Conservation (phyloP, 2,113 vertebrate species). For the Galeopterus variegatus region DNA sequence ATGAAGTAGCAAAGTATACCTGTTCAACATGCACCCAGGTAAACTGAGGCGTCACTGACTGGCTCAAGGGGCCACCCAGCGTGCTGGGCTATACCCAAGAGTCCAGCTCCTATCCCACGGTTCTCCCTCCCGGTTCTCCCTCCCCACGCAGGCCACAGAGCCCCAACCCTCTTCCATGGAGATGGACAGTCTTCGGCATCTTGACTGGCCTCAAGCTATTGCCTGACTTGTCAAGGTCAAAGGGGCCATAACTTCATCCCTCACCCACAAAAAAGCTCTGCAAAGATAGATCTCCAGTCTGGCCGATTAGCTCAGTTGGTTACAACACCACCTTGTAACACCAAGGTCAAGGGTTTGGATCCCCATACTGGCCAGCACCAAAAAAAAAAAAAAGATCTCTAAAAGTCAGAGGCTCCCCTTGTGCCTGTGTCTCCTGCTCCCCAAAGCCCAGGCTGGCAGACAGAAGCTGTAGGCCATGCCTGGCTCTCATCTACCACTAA, state of each 20-base stretch:
- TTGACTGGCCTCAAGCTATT: background rate
- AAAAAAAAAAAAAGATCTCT: too few species aligned
- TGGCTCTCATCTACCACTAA: background rate
- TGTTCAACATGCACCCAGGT: slow-evolving; percentile 64
- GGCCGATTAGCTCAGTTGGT: too few species aligned
- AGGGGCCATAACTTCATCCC: background rate
- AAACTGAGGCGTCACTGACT: slow-evolving; percentile 80
- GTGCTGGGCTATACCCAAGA: slow-evolving; percentile 30
- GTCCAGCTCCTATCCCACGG: background rate
- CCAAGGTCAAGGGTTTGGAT: too few species aligned
- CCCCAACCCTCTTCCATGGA: background rate
- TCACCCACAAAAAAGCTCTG: background rate
- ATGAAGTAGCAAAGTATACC: slow-evolving; percentile 72
- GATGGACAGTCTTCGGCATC: background rate
- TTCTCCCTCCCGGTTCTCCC: background rate
- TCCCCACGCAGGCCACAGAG: background rate
- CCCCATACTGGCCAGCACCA: too few species aligned
- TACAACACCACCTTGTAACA: too few species aligned
- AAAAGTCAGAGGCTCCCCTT: background rate
- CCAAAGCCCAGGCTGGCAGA: background rate
- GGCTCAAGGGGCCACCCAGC: slow-evolving; percentile 76
- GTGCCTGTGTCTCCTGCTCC: background rate
- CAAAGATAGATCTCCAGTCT: background rate
- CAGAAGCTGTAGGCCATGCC: background rate
- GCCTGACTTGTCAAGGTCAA: background rate